These are phyloP conservation scores for Luperina testacea DNA, from an alignment of 2,888 invertebrate genomes.

Conservation along the genomic window DNA sequence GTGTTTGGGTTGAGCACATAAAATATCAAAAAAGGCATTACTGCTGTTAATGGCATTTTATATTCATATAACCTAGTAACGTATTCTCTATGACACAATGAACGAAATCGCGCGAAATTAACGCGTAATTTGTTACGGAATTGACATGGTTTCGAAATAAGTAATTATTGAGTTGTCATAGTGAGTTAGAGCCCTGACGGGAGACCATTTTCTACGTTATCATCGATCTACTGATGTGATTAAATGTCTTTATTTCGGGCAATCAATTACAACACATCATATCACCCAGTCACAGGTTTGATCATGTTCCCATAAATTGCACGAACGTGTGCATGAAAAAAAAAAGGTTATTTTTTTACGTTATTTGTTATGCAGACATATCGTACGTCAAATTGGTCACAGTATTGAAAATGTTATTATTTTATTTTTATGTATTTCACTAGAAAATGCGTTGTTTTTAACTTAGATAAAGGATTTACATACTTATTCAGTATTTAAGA, in stretches of 20 bases:
- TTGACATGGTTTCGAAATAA: too few relatives aligned
- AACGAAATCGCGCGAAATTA: neutral
- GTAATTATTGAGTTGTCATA: neutral
- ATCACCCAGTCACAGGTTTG: neutral
- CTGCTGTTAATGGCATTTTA: neutral
- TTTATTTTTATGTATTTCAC: slow-evolving; percentile 18
- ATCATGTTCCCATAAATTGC: neutral
- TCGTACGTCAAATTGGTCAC: slow-evolving; percentile 36
- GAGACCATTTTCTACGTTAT: neutral
- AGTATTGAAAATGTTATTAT: slow-evolving; percentile 14
- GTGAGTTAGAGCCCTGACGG: neutral
- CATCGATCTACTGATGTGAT: neutral
- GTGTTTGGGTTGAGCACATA: neutral
- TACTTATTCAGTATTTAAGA: slow-evolving; percentile 20
- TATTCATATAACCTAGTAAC: neutral
- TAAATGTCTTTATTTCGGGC: neutral
- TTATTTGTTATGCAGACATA: slow-evolving; percentile 37
- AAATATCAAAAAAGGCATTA: neutral
- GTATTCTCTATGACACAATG: neutral
- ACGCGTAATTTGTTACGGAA: neutral
- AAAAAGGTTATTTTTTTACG: neutral
- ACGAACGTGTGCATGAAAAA: neutral
- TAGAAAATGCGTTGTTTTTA: slow-evolving; percentile 37
- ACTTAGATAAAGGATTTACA: slow-evolving; percentile 8
- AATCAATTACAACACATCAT: neutral